Percentiles rank a stretch among this genome's conserved stretches.
Evolutionary conservation across 2,113 vertebrate genomes (phyloP).

Genomic region (Tupaia chinensis): DNA sequence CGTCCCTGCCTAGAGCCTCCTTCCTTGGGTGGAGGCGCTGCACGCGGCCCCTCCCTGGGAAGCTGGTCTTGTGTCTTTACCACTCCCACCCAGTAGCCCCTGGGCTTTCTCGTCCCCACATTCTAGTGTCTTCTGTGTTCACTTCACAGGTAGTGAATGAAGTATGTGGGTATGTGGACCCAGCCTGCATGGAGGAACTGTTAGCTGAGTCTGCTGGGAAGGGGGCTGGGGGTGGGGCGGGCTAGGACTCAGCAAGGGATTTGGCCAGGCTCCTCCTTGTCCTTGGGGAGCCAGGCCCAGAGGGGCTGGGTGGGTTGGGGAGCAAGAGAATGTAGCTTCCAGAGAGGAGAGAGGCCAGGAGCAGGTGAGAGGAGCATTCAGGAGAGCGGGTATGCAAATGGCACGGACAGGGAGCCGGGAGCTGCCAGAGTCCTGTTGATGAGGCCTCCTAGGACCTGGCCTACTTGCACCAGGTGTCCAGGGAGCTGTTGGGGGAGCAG

Average conservation of each 20-base stretch:
- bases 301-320: background rate
- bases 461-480: fast-evolving
- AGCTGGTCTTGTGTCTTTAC: background rate
- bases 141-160: background rate
- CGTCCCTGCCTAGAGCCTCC: background rate
- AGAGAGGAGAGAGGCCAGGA: too few species aligned
- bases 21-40: background rate
- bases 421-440: fast-evolving
- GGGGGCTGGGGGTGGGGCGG: too few species aligned
- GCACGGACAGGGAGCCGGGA: background rate
- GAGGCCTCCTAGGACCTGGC: background rate
- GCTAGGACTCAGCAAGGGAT: background rate
- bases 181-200: too few species aligned
- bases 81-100: background rate
- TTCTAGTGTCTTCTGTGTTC: background rate
- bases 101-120: background rate
- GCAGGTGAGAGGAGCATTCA: background rate
- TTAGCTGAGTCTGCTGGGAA: background rate
- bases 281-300: background rate
- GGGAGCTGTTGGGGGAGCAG: background rate
- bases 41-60: background rate
- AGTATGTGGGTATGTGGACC: too few species aligned
- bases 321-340: background rate
- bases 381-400: background rate
- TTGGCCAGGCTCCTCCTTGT: background rate